A percentile compares a stretch with the other conserved stretches of the same genome.
Conservation (phyloP, 2,797 vertebrate species). For the Hemitrygon akajei region DNA sequence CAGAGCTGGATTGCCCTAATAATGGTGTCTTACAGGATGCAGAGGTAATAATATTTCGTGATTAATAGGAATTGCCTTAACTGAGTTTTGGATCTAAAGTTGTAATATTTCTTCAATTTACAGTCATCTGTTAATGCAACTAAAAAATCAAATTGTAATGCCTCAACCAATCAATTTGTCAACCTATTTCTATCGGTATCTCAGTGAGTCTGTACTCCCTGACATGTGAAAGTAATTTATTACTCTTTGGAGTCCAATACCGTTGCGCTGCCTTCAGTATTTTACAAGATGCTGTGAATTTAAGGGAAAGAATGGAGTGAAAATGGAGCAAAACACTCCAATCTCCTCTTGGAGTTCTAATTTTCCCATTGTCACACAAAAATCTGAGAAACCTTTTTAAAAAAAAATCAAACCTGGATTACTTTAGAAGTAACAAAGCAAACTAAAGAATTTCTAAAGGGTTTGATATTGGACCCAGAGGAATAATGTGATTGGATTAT, state of each 20-base stretch:
- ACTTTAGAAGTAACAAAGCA: not conserved
- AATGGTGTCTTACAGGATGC: constrained; percentile 73
- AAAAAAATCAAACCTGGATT: not conserved
- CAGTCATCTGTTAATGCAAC: not conserved
- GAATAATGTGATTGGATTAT: not conserved
- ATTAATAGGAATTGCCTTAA: constrained; percentile 40
- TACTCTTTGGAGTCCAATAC: not conserved
- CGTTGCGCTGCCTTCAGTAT: not conserved
- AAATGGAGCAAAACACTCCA: not conserved
- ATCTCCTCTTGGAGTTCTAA: not conserved
- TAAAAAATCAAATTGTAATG: no score
- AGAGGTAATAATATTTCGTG: constrained; percentile 66
- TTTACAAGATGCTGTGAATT: not conserved
- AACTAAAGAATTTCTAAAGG: not conserved
- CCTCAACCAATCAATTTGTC: not conserved
- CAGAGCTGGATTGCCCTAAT: constrained; percentile 77
- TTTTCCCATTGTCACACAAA: not conserved
- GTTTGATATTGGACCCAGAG: not conserved
- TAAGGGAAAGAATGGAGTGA: not conserved
- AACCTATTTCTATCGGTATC: not conserved
- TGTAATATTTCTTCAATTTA: not conserved
- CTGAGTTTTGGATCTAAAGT: constrained; percentile 39
- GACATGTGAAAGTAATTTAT: not conserved
- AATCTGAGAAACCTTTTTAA: not conserved
- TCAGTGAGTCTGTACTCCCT: not conserved